Evolutionary conservation across 2,888 invertebrate genomes (phyloP).

Genomic region (Sphaerolaimus hirsutus): DNA sequence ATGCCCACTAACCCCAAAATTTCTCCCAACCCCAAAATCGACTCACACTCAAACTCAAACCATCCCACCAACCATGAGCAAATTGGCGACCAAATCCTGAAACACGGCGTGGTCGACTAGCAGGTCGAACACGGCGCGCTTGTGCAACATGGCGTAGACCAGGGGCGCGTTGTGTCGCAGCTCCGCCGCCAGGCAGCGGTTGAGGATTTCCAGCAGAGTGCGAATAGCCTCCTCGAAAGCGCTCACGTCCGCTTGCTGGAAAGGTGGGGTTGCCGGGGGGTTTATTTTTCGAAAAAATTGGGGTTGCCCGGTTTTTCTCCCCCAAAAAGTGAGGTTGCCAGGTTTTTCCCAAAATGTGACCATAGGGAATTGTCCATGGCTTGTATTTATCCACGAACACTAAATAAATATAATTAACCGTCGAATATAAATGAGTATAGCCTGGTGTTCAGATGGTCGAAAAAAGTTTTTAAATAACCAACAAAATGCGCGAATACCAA

Average conservation of each 20-base stretch:
- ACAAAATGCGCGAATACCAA: too few relatives aligned
- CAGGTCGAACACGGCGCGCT: constrained; percentile 60
- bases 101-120: constrained; percentile 66
- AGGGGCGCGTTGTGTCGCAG: constrained; percentile 65
- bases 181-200: constrained; percentile 66
- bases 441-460: too few relatives aligned
- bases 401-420: too few relatives aligned
- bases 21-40: too few relatives aligned
- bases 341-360: too few relatives aligned
- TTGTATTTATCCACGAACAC: too few relatives aligned
- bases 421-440: too few relatives aligned
- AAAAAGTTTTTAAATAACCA: too few relatives aligned
- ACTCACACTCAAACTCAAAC: neutral
- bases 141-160: constrained; percentile 79
- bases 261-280: too few relatives aligned
- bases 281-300: too few relatives aligned
- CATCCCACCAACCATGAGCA: constrained; percentile 48
- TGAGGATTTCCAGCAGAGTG: constrained; percentile 86
- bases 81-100: constrained; percentile 75
- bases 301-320: neutral
- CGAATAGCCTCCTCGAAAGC: constrained; percentile 82
- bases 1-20: too few relatives aligned
- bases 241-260: constrained; percentile 57
- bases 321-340: neutral
- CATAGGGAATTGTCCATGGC: too few relatives aligned